Evolutionary conservation across 2,888 invertebrate species (phyloP), one percentile per base, ranked within the genome.

Genomic region (Rhagium mordax): DNA sequence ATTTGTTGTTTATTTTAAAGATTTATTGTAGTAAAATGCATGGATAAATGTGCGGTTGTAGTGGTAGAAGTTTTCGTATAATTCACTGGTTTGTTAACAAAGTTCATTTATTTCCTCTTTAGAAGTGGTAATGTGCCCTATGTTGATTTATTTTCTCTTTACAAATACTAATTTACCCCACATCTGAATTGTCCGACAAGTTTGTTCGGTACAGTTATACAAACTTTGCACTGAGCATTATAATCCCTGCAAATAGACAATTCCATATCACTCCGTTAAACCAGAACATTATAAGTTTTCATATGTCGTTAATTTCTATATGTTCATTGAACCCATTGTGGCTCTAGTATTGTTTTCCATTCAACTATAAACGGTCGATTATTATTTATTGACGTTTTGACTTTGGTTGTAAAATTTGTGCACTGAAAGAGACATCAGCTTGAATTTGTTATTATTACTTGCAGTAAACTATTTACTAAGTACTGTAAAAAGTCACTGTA

Each of bases 361-460:
- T 69, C 65, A 68, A 67, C 74, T 69, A 65, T 69, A 33, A 51
- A 68, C 41, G 60, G 33, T 24, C 65, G 62, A 47, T 71, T 64
- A 33, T 59, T 59, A n/a, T n/a, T 27, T 59, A 59, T 24, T 33
- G 59, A 59, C 7, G 59, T 33, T 72, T 84, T 71, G 79, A 33
- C 18, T 15, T 33, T 18, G 59, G 33, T 33, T 41, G 10, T 59
- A 33, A 8, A 59, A 16, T 29, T 59, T 59, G 29, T n/a, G 13
- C n/a, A n/a, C n/a, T n/a, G n/a, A n/a, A n/a, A n/a, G n/a, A n/a
- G n/a, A n/a, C n/a, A n/a, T n/a, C n/a, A n/a, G n/a, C n/a, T n/a
- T n/a, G n/a, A n/a, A n/a, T n/a, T n/a, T n/a, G n/a, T n/a, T n/a
- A n/a, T n/a, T n/a, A n/a, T n/a, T n/a, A n/a, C n/a, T n/a, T n/a